Base-by-base conservation (phyloP, 2,888 invertebrate genomes). In the Trichogramma dendrolimi region DNA sequence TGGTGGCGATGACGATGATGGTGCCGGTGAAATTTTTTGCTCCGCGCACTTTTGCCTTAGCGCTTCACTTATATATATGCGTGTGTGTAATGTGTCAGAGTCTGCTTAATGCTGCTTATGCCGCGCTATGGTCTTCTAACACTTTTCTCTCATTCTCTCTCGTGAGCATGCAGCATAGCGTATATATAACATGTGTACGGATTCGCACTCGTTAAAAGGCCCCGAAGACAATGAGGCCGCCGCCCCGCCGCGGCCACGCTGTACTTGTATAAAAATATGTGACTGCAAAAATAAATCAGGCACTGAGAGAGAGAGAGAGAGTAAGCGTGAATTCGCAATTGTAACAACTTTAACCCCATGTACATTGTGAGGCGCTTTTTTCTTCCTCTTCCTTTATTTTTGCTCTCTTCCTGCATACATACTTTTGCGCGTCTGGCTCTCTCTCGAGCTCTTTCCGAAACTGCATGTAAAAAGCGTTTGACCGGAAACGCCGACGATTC, bases 301-400 rank as follows among this genome's bases (percentile, higher is more conserved):
- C 70, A 55, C 10, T 27, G 27, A 27, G 27, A 14, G 14, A 14
- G 14, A 14, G 14, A 14, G 14, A 27, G 2, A 27, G 27, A 27
- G 27, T 27, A 27, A 27, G 27, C 27, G 51, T 62, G 71, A 71
- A 71, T 71, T 71, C 72, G 71, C 75, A 72, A 76, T 76, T 74
- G 74, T 75, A 75, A 73, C 74, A 74, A 75, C 73, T 72, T 74
- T 71, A 74, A 73, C 74, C 75, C 73, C 69, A 72, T 72, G 68
- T 71, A 72, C 73, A 66, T 62, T 65, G 62, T 62, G 71, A 71
- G 65, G 67, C 64, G 67, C 56, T 67, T 69, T 72, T 70, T 71
- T 68, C 59, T 68, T 68, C 62, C 66, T 66, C 63, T 71, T 70
- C 67, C 69, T 69, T 67, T 64, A 66, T 62, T 67, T 64, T 65